Evolutionary conservation across 2,888 invertebrate genomes (phyloP).

Genomic region (Nomada fucata): DNA sequence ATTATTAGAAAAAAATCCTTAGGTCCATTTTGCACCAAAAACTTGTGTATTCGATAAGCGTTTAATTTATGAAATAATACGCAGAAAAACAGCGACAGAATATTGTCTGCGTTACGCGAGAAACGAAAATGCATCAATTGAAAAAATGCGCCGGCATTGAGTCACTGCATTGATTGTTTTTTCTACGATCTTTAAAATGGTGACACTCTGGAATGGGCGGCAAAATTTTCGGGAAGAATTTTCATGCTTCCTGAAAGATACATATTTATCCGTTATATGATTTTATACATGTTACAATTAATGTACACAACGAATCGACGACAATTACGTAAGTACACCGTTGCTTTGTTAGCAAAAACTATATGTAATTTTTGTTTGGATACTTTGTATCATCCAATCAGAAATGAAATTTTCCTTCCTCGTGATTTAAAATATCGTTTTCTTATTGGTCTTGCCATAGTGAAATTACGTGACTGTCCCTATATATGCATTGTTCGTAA

Average conservation of each 20-base stretch:
- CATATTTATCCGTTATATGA: not conserved
- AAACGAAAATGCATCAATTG: not conserved
- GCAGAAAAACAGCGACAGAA: not conserved
- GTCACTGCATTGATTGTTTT: slow-evolving; percentile 2
- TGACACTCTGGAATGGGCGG: slow-evolving; percentile 24
- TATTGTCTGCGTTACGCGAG: not conserved
- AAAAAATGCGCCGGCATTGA: not conserved
- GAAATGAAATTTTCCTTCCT: not conserved
- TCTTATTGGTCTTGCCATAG: slow-evolving; percentile 3
- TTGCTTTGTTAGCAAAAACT: not conserved
- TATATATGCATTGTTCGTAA: not conserved
- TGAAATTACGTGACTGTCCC: not conserved
- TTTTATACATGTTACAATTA: not conserved
- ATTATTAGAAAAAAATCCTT: slow-evolving; percentile 59
- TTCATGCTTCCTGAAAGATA: not conserved
- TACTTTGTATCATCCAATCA: slow-evolving; percentile 24
- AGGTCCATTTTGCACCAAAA: slow-evolving; percentile 29
- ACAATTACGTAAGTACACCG: not conserved
- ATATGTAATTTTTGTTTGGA: not conserved
- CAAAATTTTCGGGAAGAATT: not conserved
- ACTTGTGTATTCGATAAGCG: not conserved
- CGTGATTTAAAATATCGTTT: slow-evolving; percentile 12
- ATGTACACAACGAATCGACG: not conserved
- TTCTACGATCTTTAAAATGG: slow-evolving; percentile 25
- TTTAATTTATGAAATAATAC: not conserved